Base-by-base conservation (phyloP, 2,113 vertebrate genomes). In the Synodontis membranacea region DNA sequence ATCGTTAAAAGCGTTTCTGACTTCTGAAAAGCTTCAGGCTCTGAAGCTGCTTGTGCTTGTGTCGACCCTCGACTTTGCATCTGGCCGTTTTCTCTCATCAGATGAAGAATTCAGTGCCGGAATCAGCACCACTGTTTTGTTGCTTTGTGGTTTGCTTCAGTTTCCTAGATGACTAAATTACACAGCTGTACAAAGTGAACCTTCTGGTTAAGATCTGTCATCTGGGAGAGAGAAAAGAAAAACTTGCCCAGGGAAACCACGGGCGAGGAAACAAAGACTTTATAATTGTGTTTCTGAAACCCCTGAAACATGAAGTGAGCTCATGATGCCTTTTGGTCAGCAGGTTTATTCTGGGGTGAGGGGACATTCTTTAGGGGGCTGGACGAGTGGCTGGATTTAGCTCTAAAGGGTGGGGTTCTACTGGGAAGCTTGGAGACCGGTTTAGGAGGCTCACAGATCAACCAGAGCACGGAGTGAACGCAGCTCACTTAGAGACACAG, bases 291-390 rank as follows among this genome's bases (percentile, higher is more conserved):
- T 60, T 46, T 68, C 58, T 52, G 58, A 52, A 50, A 28, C 28
- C 74, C 60, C 80, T 56, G 17, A 44, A 78, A 86, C 86, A 80
- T 23, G 72, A 88, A 84, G 85, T 84, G 84, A 85, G 74, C 85
- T 85, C 50, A 91, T 88, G 86, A 82, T 31, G 72, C 88, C 80
- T 88, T 89, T 92, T 86, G 88, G 89, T 89, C 90, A 92, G 87
- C 80, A 90, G 84, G 76, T 91, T 91, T 92, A 88, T 93, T 93
- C 83, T 80, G 76, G 86, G 79, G 70, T 31, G 66, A 83, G 86
- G 75, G 88, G 86, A 89, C 83, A 89, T 90, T 89, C 84, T 91
- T 92, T 86, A 44, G 86, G 62, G 75, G 86, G 80, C 72, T 87
- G 88, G 80, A 84, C 86, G 85, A 48, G 70, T 15, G 4, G 78